Percentiles rank a stretch among this genome's conserved stretches.
These are phyloP conservation scores for Incurvaria masculella DNA, from an alignment of 2,888 invertebrate genomes.

Conservation along the genomic window DNA sequence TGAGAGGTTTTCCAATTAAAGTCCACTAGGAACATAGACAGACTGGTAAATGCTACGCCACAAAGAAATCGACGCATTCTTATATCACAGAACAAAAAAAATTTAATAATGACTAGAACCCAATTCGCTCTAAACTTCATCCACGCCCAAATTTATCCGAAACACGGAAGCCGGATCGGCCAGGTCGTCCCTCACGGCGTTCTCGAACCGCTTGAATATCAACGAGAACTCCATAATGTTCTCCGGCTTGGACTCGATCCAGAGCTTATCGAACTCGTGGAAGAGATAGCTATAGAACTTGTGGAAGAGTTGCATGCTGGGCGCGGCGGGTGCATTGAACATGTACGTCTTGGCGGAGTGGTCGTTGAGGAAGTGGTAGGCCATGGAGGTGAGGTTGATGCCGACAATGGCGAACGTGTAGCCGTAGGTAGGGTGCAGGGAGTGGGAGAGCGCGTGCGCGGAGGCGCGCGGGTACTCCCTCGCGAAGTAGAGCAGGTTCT, in stretches of 20 bases:
- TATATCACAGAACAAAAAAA: slow-evolving; percentile 1
- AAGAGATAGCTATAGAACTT: slow-evolving; percentile 92
- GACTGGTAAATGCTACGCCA: too few species aligned
- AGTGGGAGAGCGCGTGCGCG: slow-evolving; percentile 79
- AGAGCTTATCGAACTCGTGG: slow-evolving; percentile 91
- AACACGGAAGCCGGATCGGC: slow-evolving; percentile 69
- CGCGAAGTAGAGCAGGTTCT: slow-evolving; percentile 87
- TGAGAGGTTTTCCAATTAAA: too few species aligned
- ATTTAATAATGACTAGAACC: slow-evolving; percentile 2
- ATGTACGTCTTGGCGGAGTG: slow-evolving; percentile 88
- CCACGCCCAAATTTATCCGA: slow-evolving; percentile 76
- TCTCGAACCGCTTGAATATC: slow-evolving; percentile 83
- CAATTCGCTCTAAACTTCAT: slow-evolving; percentile 55
- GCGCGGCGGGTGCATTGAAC: slow-evolving; percentile 73
- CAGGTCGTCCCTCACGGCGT: slow-evolving; percentile 63
- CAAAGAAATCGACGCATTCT: too few species aligned
- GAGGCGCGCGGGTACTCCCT: slow-evolving; percentile 76
- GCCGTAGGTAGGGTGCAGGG: slow-evolving; percentile 84
- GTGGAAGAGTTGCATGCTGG: slow-evolving; percentile 77
- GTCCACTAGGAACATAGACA: too few species aligned
- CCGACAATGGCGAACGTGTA: slow-evolving; percentile 91
- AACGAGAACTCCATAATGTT: slow-evolving; percentile 95
- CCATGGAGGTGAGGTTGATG: slow-evolving; percentile 93
- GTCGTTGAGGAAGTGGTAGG: slow-evolving; percentile 73
- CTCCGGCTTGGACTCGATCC: slow-evolving; percentile 87